phyloP scores from a whole-genome alignment of 92 coral and sea anemone species.

The Zoanthus gigantus region DNA sequence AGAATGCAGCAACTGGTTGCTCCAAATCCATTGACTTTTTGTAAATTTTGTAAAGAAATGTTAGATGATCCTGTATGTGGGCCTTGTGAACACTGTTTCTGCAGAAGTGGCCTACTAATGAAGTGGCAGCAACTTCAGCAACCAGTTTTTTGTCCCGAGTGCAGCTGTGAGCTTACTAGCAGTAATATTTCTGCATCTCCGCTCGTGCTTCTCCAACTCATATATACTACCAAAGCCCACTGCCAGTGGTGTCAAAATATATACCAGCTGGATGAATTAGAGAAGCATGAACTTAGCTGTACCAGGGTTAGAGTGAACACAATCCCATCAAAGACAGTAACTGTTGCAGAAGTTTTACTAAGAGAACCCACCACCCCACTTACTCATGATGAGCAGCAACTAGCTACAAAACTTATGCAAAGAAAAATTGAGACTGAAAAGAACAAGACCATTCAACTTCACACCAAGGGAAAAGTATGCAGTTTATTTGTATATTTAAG shows the following conservation, averaged over 20 bases:
- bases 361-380: conserved; percentile 28
- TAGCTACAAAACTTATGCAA: conserved; percentile 21
- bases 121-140: conserved; percentile 31
- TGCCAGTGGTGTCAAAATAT: conserved; percentile 49
- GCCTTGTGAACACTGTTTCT: conserved; percentile 44
- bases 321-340: conserved; percentile 16
- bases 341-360: not conserved
- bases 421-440: conserved; percentile 21
- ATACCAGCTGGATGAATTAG: conserved; percentile 29
- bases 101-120: not conserved
- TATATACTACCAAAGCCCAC: conserved; percentile 35
- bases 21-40: conserved; percentile 21
- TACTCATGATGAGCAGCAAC: conserved; percentile 29
- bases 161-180: conserved; percentile 22
- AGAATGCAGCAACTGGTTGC: not conserved
- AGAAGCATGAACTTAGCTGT: conserved; percentile 7
- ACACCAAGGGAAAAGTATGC: conserved; percentile 37
- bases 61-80: conserved; percentile 46
- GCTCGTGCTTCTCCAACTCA: conserved; percentile 42
- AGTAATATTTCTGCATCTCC: conserved; percentile 32
- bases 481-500: not conserved
- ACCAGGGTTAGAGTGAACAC: conserved; percentile 10
- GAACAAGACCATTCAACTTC: conserved; percentile 6
- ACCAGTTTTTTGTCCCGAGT: conserved; percentile 25
- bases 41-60: conserved; percentile 38